Percentiles rank a stretch among this genome's conserved stretches.
Conservation (phyloP, 2,113 vertebrate genomes). For the Bettongia penicillata region DNA sequence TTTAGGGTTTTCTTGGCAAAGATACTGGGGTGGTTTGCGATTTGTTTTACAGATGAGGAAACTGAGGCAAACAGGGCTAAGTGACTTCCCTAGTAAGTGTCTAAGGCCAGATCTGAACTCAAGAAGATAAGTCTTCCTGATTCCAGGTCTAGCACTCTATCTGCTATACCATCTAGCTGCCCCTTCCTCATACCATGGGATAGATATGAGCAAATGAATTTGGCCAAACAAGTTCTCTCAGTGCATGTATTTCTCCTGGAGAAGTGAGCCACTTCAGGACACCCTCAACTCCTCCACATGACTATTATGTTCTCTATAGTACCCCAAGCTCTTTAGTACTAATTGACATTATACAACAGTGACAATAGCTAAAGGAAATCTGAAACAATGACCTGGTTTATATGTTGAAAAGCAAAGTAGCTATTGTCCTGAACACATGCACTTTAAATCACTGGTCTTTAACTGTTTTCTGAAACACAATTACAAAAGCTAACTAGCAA, state of each 20-base stretch:
- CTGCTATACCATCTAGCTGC: background rate
- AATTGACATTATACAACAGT: background rate
- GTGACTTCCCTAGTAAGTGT: background rate
- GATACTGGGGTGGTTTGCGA: background rate
- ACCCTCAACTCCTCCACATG: background rate
- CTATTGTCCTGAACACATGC: background rate
- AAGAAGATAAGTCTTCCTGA: background rate
- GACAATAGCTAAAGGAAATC: background rate
- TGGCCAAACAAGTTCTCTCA: background rate
- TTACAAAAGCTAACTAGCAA: slow-evolving; percentile 1
- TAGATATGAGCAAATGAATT: background rate
- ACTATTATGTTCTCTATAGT: background rate
- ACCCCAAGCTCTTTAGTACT: background rate
- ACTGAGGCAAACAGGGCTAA: background rate
- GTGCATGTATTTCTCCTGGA: background rate
- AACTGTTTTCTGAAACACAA: slow-evolving; percentile 1
- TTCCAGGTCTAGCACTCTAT: background rate
- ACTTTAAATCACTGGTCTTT: slow-evolving; percentile 1
- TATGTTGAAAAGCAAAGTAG: background rate
- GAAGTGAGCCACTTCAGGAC: background rate
- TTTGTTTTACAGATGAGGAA: background rate
- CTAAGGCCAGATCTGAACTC: background rate
- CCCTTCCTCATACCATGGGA: background rate
- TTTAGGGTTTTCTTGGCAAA: background rate
- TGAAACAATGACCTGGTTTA: background rate